These are phyloP conservation scores for Anolis apletophallus DNA, from an alignment of 2,797 vertebrate genomes.

Conservation along the genomic window DNA sequence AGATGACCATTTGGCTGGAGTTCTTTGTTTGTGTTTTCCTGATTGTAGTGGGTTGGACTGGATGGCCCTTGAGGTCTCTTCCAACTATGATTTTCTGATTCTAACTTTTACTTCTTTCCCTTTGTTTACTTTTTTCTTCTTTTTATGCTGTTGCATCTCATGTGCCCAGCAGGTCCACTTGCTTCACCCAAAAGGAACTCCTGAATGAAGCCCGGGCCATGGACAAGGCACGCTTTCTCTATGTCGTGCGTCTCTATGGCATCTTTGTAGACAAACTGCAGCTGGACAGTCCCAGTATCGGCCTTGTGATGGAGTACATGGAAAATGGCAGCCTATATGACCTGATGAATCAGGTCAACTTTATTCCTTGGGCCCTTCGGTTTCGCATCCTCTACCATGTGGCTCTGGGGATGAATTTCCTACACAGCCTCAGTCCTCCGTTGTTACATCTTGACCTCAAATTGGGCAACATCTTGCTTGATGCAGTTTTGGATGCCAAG, in stretches of 20 bases:
- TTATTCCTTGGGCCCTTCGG: constrained; percentile 85
- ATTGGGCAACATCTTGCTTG: constrained; percentile 85
- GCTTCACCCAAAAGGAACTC: constrained; percentile 27
- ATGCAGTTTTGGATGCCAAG: constrained; percentile 84
- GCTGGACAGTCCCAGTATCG: constrained; percentile 22
- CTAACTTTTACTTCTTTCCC: background rate
- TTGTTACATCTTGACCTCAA: constrained; percentile 89
- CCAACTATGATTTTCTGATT: no score
- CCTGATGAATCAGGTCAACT: constrained; percentile 75
- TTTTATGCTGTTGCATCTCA: background rate
- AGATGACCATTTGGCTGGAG: no score
- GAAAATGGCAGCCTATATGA: constrained; percentile 81
- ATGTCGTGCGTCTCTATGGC: constrained; percentile 9
- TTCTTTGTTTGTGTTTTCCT: no score
- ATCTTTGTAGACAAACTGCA: constrained; percentile 22
- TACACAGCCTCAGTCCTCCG: constrained; percentile 82
- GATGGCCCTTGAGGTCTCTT: no score
- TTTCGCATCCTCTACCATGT: constrained; percentile 86
- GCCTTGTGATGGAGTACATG: constrained; percentile 86
- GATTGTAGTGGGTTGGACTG: no score
- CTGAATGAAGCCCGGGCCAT: constrained; percentile 54
- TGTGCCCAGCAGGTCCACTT: constrained; percentile 11
- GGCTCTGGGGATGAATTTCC: constrained; percentile 87
- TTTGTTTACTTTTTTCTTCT: background rate
- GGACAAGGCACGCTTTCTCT: constrained; percentile 42